Percentiles rank a stretch among this genome's conserved stretches.
phyloP scores from a whole-genome alignment of 2,797 vertebrate genomes.

The Urophycis tenuis region DNA sequence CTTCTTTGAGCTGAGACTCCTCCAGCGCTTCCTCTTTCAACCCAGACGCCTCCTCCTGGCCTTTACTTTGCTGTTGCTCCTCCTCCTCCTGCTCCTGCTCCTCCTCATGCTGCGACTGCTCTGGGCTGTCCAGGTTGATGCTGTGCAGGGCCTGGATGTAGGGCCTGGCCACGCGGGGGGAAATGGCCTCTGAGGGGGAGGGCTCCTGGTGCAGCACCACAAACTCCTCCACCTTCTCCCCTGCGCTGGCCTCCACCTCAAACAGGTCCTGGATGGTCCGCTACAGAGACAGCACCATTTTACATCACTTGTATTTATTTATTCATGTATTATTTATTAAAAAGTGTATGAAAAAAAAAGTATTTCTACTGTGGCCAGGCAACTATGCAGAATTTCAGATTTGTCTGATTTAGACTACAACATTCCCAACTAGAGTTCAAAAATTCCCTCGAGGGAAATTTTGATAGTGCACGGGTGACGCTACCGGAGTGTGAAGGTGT shows the following conservation, averaged over 20 bases:
- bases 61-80: constrained; percentile 26
- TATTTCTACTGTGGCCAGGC: neutral
- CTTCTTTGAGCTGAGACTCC: constrained; percentile 53
- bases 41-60: constrained; percentile 15
- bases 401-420: neutral
- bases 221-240: constrained; percentile 95
- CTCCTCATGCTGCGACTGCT: neutral
- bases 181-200: constrained; percentile 87
- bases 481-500: too few relatives aligned
- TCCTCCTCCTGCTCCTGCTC: neutral
- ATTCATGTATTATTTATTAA: too few relatives aligned
- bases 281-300: constrained; percentile 55
- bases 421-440: neutral
- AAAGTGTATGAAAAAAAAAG: too few relatives aligned
- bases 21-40: constrained; percentile 48
- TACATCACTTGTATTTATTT: too few relatives aligned
- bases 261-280: constrained; percentile 97
- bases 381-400: too few relatives aligned
- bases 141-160: constrained; percentile 94
- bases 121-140: constrained; percentile 71
- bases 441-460: too few relatives aligned
- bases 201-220: constrained; percentile 96
- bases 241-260: constrained; percentile 89
- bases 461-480: too few relatives aligned
- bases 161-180: constrained; percentile 87